These are phyloP conservation scores for Desmodus rotundus DNA, from an alignment of 2,113 vertebrate genomes.

Conservation along the genomic window DNA sequence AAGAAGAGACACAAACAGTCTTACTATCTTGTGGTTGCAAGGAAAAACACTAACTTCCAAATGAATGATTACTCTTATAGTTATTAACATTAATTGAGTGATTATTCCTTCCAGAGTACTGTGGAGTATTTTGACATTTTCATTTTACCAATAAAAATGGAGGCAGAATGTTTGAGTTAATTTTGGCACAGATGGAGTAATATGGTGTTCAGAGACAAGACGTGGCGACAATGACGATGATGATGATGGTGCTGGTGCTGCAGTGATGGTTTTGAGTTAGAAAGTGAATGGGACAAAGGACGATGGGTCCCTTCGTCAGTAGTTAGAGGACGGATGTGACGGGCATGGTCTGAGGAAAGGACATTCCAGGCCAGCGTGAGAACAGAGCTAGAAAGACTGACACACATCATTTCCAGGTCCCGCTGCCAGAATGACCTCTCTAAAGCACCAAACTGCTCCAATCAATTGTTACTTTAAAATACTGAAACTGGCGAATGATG, in stretches of 20 bases:
- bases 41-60: background rate
- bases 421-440: background rate
- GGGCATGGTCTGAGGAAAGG: background rate
- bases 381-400: background rate
- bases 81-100: background rate
- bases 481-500: background rate
- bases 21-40: background rate
- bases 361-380: background rate
- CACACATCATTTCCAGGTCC: background rate
- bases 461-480: background rate
- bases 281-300: too few relatives aligned
- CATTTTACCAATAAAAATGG: background rate
- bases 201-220: background rate
- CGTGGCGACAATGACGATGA: background rate
- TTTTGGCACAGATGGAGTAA: background rate
- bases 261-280: background rate
- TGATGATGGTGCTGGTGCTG: background rate
- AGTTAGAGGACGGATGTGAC: too few relatives aligned
- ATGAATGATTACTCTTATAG: background rate
- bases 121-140: background rate
- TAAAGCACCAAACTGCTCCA: background rate
- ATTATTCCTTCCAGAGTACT: background rate
- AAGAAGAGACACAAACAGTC: background rate
- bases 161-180: background rate
- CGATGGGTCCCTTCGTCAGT: background rate